Base-by-base conservation (phyloP, 2,113 vertebrate genomes). In the Notothenia rossii region DNA sequence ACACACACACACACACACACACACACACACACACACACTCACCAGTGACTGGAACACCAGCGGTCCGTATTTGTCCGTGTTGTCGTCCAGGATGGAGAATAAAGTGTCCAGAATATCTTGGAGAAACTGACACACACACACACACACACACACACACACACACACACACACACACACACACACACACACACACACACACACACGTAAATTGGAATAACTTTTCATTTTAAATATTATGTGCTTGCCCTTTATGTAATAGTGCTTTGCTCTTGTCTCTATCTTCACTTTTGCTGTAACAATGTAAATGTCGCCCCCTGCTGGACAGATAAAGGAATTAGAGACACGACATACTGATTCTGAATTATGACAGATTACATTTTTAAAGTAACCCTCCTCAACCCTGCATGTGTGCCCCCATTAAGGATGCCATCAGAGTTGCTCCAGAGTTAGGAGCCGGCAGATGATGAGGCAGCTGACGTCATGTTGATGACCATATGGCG, bases 21-120 rank as follows among this genome's bases (percentile, higher is more conserved):
- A 36, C 36, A 36, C 36, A 36, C 36, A 7, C 36, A 36, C 36
- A 36, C 36, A 55, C 66, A 68, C 3, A 36, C 13, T 81, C 14
- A 99, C 98, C 97, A 99, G 91, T 81, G 97, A 98, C 90, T 99
- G 98, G 90, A 99, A 99, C 88, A 98, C 97, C 88, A 98, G 84
- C 1, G 97, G 96, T 46, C 98, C 97, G 1, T 98, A 99, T 90
- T 99, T 98, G 90, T 99, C 98, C 14, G 98, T 99, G 89, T 98
- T 99, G 88, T 98, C 98, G 93, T 99, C 98, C 92, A 99, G 92
- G 91, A 99, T 97, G 72, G 97, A 97, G 86, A 99, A 99, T 36
- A 99, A 92, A 0, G 98, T 98, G 88, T 99, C 98, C 59, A 99
- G 93, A 88, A 99, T 97, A 84, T 99, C 97, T 94, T 97, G 96